Base-by-base conservation (phyloP, 2,797 vertebrate species). In the Huso huso region DNA sequence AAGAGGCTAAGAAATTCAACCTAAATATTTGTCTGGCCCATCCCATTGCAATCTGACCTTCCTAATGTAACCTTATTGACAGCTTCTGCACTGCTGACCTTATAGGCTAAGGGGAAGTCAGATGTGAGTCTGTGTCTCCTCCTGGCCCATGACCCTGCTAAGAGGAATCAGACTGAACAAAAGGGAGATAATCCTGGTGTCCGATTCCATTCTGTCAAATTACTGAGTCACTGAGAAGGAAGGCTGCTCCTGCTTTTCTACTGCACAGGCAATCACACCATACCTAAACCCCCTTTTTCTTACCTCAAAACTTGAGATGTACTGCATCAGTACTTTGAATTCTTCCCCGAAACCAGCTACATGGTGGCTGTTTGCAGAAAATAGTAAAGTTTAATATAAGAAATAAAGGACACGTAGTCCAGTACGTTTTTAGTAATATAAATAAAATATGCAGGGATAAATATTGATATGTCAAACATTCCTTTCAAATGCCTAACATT, bases 141-240 rank as follows among this genome's bases (percentile, higher is more conserved):
- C 79, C 86, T 86, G 83, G 79, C 84, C 79, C 83, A 80, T 78
- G 84, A 79, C 84, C 81, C 86, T 68, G 79, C 68, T 84, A 83
- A 88, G 88, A 87, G 86, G 88, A 90, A 86, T 86, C 83, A 82
- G 81, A 81, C 75, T 73, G 77, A 74, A 91, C 89, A 90, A 92
- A 92, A 83, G 72, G 75, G 69, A 72, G 10, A 79, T 91, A 90
- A 92, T 92, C 89, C 88, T 68, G 84, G 80, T 90, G 90, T 91
- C 89, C 87, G 83, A 86, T 83, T 87, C 85, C 78, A 91, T 92
- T 83, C 82, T 80, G 82, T 90, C 90, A 90, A 73, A 76, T 51
- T 53, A 53, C 74, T 68, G 82, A 87, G 83, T 82, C 87, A 90
- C 76, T 83, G 84, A 87, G 84, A 88, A 87, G 83, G 83, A 87